Conservation (phyloP, 2,113 vertebrate genomes). For the Syngnathoides biaculeatus region DNA sequence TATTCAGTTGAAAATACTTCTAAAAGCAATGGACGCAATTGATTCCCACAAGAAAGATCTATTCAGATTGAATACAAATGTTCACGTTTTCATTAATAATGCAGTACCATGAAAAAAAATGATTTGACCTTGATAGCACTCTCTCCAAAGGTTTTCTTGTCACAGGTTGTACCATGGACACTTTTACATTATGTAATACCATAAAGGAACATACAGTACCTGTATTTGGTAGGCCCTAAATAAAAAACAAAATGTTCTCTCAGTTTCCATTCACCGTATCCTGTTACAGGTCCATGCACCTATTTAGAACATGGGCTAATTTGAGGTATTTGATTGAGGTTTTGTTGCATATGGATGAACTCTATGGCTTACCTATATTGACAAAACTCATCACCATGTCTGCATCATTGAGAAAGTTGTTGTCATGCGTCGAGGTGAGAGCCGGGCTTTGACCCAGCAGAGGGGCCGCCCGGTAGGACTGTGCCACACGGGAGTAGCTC, state of each 20-base stretch:
- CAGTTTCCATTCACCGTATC: neutral
- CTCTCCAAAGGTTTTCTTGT: neutral
- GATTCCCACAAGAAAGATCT: neutral
- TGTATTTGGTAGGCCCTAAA: neutral
- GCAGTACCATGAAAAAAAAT: neutral
- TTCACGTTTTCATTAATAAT: neutral
- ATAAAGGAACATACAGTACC: no score
- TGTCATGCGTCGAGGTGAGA: slow-evolving; percentile 85
- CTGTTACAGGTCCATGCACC: neutral
- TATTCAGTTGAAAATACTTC: neutral
- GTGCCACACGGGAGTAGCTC: slow-evolving; percentile 82
- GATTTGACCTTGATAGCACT: neutral
- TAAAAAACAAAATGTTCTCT: neutral
- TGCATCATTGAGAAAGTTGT: slow-evolving; percentile 96
- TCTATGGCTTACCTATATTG: slow-evolving; percentile 85
- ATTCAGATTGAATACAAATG: neutral
- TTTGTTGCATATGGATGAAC: neutral
- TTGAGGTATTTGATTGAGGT: neutral
- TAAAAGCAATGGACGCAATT: neutral
- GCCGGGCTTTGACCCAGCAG: slow-evolving; percentile 73
- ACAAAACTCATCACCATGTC: slow-evolving; percentile 99
- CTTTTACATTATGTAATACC: neutral
- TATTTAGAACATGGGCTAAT: neutral
- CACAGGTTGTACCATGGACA: neutral
- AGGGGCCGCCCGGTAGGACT: slow-evolving; percentile 71